Evolutionary conservation across 2,888 invertebrate species (phyloP), one percentile per base, ranked within the genome.

Genomic region (Meteorus cinctellus): DNA sequence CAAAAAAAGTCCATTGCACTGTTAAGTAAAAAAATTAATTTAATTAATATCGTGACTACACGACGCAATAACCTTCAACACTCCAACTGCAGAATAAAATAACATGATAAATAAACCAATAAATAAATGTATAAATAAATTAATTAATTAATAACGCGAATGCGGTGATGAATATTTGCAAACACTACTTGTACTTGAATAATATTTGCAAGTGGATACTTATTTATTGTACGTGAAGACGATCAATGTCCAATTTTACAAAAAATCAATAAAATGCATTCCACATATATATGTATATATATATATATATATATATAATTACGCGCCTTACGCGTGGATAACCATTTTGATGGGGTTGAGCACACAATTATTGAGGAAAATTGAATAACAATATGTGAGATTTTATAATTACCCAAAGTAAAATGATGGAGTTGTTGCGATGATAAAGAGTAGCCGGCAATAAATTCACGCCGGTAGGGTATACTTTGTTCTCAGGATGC

Each of bases 261-360:
- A 31, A 62, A 62, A 62, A 62, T 62, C 62, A 62, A 62, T 62
- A 62, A 29, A 31, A 62, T 62, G 29, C 62, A 62, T 31, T 12
- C 19, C 27, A 24, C 8, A 27, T 60, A 60, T 60, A 24, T 19
- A 24, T 59, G n/a, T 48, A 48, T 48, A 48, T 48, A 48, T 48
- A 4, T 55, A 55, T 19, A 19, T 55, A 55, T 19, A 55, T 55
- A 55, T 19, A 55, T 55, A 24, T 62, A 62, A 62, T 62, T 62
- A 62, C 62, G 31, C 31, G 55, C 10, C 29, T 8, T 16, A 62
- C 31, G 62, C 62, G 62, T 62, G 62, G 27, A 62, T 62, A 62
- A 31, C 62, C 29, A 14, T 29, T 14, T 29, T 27, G 14, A 16
- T 62, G 5, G 62, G 14, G n/a, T 55, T 55, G 55, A 19, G 19